Evolutionary conservation across 2,113 vertebrate species (phyloP).

Genomic region (Phalacrocorax carbo): DNA sequence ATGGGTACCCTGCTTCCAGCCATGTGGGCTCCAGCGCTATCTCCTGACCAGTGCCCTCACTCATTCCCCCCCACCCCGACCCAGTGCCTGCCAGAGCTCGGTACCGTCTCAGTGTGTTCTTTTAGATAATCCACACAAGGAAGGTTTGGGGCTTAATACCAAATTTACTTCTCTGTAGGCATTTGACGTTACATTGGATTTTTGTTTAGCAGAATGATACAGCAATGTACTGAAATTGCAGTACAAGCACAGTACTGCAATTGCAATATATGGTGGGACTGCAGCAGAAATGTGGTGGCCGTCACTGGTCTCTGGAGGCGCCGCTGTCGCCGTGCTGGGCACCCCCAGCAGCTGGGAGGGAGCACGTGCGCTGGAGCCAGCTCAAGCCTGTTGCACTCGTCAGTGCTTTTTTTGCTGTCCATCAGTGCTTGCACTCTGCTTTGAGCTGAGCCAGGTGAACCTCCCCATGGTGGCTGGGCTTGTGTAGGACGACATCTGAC

Average conservation of each 20-base stretch:
- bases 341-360: accelerated
- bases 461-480: no score
- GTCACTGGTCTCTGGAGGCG: accelerated
- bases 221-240: neutral
- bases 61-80: accelerated
- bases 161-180: no score
- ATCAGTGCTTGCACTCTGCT: accelerated
- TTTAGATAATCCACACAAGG: neutral
- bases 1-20: neutral
- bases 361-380: neutral
- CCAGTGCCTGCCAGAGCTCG: neutral
- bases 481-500: neutral
- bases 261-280: accelerated
- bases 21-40: accelerated
- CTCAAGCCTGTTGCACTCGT: no score
- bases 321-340: no score
- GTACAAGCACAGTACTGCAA: neutral
- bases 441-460: neutral
- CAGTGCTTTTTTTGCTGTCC: no score
- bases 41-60: neutral
- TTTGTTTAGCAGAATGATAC: neutral
- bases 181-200: neutral
- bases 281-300: neutral
- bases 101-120: neutral
- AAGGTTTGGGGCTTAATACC: neutral